phyloP scores from a whole-genome alignment of 2,888 invertebrate genomes.

The Caenorhabditis panamensis region DNA sequence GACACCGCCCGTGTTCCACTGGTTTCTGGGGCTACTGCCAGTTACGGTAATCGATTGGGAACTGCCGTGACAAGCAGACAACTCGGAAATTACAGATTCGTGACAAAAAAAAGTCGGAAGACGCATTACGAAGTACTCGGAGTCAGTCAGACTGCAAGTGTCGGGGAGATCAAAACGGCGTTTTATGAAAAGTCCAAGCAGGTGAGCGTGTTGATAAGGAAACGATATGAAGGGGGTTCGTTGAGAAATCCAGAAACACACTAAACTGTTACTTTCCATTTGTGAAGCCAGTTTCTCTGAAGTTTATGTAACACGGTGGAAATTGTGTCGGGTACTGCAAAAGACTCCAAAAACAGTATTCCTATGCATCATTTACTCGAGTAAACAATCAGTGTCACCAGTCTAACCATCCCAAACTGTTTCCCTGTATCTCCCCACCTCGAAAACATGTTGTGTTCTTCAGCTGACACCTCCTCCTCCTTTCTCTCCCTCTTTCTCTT shows the following conservation, averaged over 20 bases:
- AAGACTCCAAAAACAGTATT: no score
- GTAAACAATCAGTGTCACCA: no score
- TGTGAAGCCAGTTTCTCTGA: no score
- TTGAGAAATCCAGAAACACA: neutral
- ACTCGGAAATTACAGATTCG: conserved; percentile 15
- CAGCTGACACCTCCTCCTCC: neutral
- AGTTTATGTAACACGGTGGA: no score
- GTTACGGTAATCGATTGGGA: conserved; percentile 7
- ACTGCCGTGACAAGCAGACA: neutral
- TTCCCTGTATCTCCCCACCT: no score
- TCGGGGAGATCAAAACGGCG: conserved; percentile 74
- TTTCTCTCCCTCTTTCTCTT: neutral
- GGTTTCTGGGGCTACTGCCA: conserved; percentile 27
- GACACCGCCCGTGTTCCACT: neutral
- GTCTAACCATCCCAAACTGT: no score
- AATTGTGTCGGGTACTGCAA: no score
- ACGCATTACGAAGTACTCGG: conserved; percentile 73
- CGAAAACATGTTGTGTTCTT: neutral
- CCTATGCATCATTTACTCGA: no score
- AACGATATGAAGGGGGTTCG: neutral
- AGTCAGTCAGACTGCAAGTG: conserved; percentile 66
- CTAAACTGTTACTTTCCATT: no score
- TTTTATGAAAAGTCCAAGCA: conserved; percentile 77
- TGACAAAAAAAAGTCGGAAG: conserved; percentile 17
- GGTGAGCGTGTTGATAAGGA: conserved; percentile 51